Percentiles rank a stretch among this genome's conserved stretches.
phyloP scores from a whole-genome alignment of 2,888 invertebrate genomes.

The Rhorus exstirpatorius region DNA sequence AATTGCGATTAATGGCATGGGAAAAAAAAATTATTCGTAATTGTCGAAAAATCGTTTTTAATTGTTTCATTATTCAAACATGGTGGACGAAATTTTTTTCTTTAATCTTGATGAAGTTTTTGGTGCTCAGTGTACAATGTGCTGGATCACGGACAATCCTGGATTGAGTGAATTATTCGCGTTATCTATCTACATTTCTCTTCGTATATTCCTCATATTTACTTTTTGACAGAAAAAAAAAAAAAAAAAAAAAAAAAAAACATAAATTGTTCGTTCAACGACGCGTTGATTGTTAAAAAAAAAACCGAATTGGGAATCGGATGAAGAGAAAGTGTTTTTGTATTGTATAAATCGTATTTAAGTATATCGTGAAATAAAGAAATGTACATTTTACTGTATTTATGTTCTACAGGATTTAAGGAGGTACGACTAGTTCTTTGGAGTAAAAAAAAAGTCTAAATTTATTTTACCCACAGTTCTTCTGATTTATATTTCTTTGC shows the following conservation, averaged over 20 bases:
- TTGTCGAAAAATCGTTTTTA: slow-evolving; percentile 26
- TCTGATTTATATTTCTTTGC: no score
- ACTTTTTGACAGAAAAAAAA: slow-evolving; percentile 35
- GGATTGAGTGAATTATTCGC: slow-evolving; percentile 52
- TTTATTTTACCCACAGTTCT: no score
- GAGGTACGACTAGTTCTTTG: no score
- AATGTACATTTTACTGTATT: slow-evolving; percentile 74
- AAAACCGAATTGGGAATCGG: not conserved
- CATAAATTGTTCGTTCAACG: slow-evolving; percentile 43
- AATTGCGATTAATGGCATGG: not conserved
- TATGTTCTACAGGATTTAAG: slow-evolving; percentile 54
- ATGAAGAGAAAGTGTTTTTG: slow-evolving; percentile 60
- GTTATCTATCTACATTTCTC: slow-evolving; percentile 21
- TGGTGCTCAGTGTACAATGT: slow-evolving; percentile 60
- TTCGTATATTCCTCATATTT: slow-evolving; percentile 24
- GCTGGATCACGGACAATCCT: slow-evolving; percentile 54
- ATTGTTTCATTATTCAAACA: not conserved
- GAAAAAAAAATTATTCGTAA: slow-evolving; percentile 5
- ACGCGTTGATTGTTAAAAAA: slow-evolving; percentile 18
- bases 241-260: slow-evolving; percentile 13
- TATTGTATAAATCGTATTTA: slow-evolving; percentile 73
- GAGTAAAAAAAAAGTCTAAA: no score
- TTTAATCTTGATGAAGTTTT: slow-evolving; percentile 22
- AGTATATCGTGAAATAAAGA: slow-evolving; percentile 66
- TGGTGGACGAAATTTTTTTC: not conserved